Base-by-base conservation (phyloP, 2,888 invertebrate species). In the Malachius bipustulatus region DNA sequence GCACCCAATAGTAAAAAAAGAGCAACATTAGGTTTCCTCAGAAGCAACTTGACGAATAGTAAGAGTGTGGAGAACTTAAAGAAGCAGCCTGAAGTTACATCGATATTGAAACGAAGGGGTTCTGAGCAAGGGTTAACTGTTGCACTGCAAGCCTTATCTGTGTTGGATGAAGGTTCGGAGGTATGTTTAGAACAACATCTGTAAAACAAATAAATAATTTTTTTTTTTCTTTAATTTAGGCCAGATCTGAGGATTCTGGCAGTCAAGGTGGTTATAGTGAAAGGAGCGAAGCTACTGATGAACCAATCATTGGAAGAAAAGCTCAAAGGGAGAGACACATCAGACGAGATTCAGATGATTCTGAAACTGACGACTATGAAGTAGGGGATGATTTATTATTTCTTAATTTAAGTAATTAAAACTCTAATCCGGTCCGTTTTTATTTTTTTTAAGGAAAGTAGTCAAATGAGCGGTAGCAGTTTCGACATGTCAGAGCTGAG, bases 401-500 rank as follows among this genome's bases (percentile, higher is more conserved):
- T n/a, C n/a, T n/a, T n/a, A n/a, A n/a, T n/a, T n/a, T n/a, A n/a
- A n/a, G n/a, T n/a, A n/a, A n/a, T n/a, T n/a, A n/a, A n/a, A n/a
- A n/a, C n/a, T n/a, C n/a, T n/a, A n/a, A n/a, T n/a, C n/a, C n/a
- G n/a, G n/a, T 8, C n/a, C 24, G n/a, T 19, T 19, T 8, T 19
- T n/a, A n/a, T n/a, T 19, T 19, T 19, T 6, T 19, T 19, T 19
- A 19, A 80, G 79, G 76, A 73, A 40, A 73, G 74, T 12, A 77
- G 75, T 49, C 70, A 75, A 54, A 64, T 72, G 14, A 74, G 74
- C 42, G 69, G 69, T 33, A 70, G 71, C 37, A 75, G 72, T 44
- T 70, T 73, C 41, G 79, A 81, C 47, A 65, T 79, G 51, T 69
- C 75, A 1, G 82, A 82, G 51, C 71, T 83, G 38, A 70, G 81